Percentiles rank a stretch among this genome's conserved stretches.
These are phyloP conservation scores for Blastobasis lacticolella DNA, from an alignment of 2,888 invertebrate species.

Conservation along the genomic window DNA sequence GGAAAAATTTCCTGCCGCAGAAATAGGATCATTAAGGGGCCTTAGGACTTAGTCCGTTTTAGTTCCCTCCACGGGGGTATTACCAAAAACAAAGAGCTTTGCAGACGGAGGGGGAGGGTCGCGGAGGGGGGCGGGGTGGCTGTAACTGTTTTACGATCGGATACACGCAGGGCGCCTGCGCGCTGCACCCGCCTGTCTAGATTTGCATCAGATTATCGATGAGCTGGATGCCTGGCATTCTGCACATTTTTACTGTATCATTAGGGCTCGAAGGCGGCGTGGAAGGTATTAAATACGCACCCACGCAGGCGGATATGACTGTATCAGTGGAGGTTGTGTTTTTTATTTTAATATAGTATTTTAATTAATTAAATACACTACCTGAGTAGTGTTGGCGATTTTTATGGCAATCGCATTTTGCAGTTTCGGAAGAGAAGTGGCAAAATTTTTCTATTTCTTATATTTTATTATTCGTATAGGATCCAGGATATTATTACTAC, in stretches of 20 bases:
- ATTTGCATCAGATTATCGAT: slow-evolving; percentile 68
- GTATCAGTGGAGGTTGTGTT: too few species aligned
- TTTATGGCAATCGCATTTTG: too few species aligned
- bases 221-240: slow-evolving; percentile 22
- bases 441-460: too few species aligned
- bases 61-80: slow-evolving; percentile 47
- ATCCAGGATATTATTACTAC: too few species aligned
- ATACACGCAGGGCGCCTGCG: slow-evolving; percentile 32
- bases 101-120: slow-evolving; percentile 44
- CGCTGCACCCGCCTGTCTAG: slow-evolving; percentile 14
- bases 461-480: too few species aligned
- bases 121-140: slow-evolving; percentile 21
- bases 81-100: slow-evolving; percentile 67
- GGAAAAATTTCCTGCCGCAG: slow-evolving; percentile 36
- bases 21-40: slow-evolving; percentile 61
- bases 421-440: too few species aligned
- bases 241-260: slow-evolving; percentile 9
- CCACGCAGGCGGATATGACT: too few species aligned
- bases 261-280: not conserved
- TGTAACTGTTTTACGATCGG: slow-evolving; percentile 70
- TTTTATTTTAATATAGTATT: too few species aligned
- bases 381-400: too few species aligned
- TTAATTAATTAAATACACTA: too few species aligned
- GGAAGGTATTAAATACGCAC: too few species aligned
- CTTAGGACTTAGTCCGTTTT: slow-evolving; percentile 59